Evolutionary conservation across 2,888 invertebrate species (phyloP).

Genomic region (Spilarctia lutea): DNA sequence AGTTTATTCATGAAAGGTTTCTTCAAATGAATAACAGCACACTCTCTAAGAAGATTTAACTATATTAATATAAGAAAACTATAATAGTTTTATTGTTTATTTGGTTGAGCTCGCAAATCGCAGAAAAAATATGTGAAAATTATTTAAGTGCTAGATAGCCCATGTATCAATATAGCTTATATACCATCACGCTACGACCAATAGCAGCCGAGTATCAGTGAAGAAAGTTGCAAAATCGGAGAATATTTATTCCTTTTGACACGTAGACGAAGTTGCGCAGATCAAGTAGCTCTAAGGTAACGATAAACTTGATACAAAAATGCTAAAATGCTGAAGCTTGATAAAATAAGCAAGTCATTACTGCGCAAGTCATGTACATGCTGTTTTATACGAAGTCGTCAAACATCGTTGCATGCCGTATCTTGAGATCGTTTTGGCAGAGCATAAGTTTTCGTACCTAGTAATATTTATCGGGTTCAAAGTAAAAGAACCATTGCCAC

Average conservation of each 20-base stretch:
- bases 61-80: no score
- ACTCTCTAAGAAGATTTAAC: background rate
- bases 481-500: background rate
- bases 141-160: no score
- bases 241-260: no score
- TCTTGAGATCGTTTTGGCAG: background rate
- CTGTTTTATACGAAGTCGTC: background rate
- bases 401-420: slow-evolving; percentile 11
- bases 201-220: no score
- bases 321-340: background rate
- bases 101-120: no score
- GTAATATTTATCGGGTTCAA: background rate
- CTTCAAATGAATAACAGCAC: background rate
- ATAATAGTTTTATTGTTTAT: no score
- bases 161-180: no score
- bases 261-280: no score
- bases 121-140: no score
- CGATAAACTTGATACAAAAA: slow-evolving; percentile 3
- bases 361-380: background rate
- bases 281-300: no score
- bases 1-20: background rate
- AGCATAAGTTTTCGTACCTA: background rate
- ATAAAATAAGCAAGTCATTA: background rate
- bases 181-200: no score
- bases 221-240: no score